These are phyloP conservation scores for Dermochelys coriacea DNA, from an alignment of 2,797 vertebrate species.

Conservation along the genomic window DNA sequence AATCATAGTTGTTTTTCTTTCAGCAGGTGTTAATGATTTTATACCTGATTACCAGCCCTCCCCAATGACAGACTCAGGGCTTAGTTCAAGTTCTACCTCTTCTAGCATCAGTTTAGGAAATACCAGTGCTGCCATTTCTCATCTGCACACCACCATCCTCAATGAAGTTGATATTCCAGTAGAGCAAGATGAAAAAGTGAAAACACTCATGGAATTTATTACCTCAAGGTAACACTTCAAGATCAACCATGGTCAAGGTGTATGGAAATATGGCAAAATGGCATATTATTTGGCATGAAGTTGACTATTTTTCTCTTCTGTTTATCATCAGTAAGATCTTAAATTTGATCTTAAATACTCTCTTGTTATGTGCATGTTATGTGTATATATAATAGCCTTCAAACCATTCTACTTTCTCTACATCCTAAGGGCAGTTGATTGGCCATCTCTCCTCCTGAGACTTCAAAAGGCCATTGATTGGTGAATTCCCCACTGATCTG, in stretches of 20 bases:
- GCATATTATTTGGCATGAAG: background rate
- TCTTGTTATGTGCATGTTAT: background rate
- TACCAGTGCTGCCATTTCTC: slow-evolving; percentile 85
- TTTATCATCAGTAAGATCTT: background rate
- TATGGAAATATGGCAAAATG: background rate
- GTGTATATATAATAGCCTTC: background rate
- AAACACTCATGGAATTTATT: slow-evolving; percentile 98
- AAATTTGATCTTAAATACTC: background rate
- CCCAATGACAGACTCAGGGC: slow-evolving; percentile 98
- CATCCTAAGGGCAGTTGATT: background rate
- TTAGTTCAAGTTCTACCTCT: slow-evolving; percentile 98
- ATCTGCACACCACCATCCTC: slow-evolving; percentile 88
- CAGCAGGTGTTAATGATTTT: slow-evolving; percentile 90
- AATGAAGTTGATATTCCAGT: slow-evolving; percentile 91
- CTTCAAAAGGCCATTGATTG: background rate
- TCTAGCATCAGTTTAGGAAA: slow-evolving; percentile 97
- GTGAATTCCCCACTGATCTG: background rate
- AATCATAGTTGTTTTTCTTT: slow-evolving; percentile 56
- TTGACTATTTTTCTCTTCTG: background rate
- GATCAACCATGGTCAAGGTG: background rate
- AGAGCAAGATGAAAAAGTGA: slow-evolving; percentile 96
- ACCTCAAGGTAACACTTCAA: slow-evolving; percentile 90
- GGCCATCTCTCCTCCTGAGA: background rate
- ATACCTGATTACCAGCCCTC: slow-evolving; percentile 96
- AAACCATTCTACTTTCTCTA: background rate